phyloP scores from a whole-genome alignment of 1,140 invertebrate genomes.

The Cheumatopsyche charites region DNA sequence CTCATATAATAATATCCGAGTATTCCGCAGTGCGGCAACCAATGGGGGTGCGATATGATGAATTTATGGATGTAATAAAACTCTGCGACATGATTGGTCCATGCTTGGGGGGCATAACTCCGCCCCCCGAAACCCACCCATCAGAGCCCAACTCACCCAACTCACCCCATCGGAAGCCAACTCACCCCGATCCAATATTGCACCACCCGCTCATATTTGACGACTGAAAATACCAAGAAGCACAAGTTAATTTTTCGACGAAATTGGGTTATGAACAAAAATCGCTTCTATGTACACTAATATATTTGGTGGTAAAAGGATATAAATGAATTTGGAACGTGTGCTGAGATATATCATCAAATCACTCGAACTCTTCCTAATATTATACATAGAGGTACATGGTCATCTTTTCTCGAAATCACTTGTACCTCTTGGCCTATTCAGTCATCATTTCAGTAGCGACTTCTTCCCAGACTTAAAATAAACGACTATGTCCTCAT shows the following conservation, averaged over 20 bases:
- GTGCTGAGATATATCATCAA: too few species aligned
- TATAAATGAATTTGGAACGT: too few species aligned
- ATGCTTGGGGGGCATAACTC: background rate
- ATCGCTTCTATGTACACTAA: too few species aligned
- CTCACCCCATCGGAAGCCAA: background rate
- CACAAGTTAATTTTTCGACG: too few species aligned
- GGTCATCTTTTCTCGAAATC: too few species aligned
- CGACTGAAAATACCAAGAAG: too few species aligned
- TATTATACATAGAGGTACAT: too few species aligned
- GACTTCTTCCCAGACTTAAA: background rate
- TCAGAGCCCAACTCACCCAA: background rate
- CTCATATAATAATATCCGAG: slow-evolving; percentile 69
- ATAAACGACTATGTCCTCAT: background rate
- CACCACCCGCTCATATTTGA: slow-evolving; percentile 21
- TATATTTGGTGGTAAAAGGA: too few species aligned
- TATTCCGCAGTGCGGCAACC: slow-evolving; percentile 52
- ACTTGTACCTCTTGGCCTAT: too few species aligned
- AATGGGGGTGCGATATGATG: slow-evolving; percentile 65
- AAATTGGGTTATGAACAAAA: too few species aligned
- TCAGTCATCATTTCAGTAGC: too few species aligned
- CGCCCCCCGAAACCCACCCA: slow-evolving; percentile 3
- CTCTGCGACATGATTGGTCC: slow-evolving; percentile 62
- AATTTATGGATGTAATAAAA: slow-evolving; percentile 70
- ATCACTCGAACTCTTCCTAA: too few species aligned
- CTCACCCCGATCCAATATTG: slow-evolving; percentile 11